Conservation (phyloP, 2,797 vertebrate genomes). For the Phrynocephalus guinanensis region DNA sequence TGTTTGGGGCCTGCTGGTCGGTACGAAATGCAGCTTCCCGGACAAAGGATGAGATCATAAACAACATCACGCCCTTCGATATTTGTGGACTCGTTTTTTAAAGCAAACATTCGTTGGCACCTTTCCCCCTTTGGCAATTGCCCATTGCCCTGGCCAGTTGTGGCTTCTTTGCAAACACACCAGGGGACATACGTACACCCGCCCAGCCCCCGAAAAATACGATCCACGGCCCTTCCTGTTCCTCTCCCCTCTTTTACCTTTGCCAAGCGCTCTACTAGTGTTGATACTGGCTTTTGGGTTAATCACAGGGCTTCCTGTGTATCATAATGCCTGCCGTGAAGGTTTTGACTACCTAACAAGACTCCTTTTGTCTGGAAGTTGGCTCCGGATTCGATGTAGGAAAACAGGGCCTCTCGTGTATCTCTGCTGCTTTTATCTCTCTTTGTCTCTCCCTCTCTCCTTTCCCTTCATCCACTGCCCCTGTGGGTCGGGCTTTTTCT, state of each 20-base stretch:
- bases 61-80: not conserved
- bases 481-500: not conserved
- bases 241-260: not conserved
- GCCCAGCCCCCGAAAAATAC: rapidly evolving
- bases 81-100: not conserved
- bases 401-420: constrained; percentile 32
- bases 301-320: constrained; percentile 74
- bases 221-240: constrained; percentile 40
- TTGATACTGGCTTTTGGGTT: constrained; percentile 73
- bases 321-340: constrained; percentile 75
- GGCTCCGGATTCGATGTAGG: constrained; percentile 37
- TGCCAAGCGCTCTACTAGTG: constrained; percentile 44
- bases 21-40: not conserved
- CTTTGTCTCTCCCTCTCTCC: not conserved
- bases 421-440: constrained; percentile 23
- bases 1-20: not conserved
- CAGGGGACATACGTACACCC: too few relatives aligned
- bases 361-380: constrained; percentile 59
- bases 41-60: not conserved
- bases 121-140: not conserved
- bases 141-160: not conserved
- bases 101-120: not conserved
- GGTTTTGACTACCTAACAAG: constrained; percentile 72
- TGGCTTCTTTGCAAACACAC: not conserved
- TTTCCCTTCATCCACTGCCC: not conserved